These are phyloP conservation scores for Nesoenas mayeri DNA, from an alignment of 2,113 vertebrate genomes.

Conservation along the genomic window DNA sequence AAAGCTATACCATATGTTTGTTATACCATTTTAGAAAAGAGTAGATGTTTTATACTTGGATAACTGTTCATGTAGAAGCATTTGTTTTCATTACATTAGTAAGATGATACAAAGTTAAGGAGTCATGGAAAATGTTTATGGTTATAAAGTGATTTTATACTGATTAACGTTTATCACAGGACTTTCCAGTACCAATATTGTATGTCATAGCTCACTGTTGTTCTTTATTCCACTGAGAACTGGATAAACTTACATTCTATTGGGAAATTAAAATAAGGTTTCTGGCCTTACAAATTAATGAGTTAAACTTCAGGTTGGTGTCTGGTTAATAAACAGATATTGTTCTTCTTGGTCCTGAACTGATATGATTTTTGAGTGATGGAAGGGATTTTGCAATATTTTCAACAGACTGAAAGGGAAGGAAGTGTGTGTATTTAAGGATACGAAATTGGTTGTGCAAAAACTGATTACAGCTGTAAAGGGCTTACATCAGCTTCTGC, in stretches of 20 bases:
- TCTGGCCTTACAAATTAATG: neutral
- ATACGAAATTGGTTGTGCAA: neutral
- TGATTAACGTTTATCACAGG: neutral
- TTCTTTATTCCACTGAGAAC: neutral
- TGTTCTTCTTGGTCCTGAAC: neutral
- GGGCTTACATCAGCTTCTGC: neutral
- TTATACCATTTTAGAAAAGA: constrained; percentile 21
- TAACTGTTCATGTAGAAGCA: neutral
- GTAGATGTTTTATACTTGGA: neutral
- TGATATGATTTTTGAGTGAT: neutral
- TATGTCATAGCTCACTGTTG: neutral
- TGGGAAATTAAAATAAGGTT: neutral
- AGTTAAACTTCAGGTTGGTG: neutral
- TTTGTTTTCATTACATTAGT: constrained; percentile 13
- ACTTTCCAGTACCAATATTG: neutral
- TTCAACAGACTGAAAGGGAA: neutral
- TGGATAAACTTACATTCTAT: neutral
- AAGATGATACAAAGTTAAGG: neutral
- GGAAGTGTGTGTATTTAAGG: neutral
- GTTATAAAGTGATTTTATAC: neutral
- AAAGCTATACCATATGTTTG: constrained; percentile 20
- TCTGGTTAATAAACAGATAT: neutral
- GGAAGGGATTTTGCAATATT: neutral
- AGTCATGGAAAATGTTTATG: neutral
- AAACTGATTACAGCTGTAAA: neutral